Evolutionary conservation across 1,140 invertebrate species (phyloP), one percentile per base, ranked within the genome.

Genomic region (Zophobas atratus): DNA sequence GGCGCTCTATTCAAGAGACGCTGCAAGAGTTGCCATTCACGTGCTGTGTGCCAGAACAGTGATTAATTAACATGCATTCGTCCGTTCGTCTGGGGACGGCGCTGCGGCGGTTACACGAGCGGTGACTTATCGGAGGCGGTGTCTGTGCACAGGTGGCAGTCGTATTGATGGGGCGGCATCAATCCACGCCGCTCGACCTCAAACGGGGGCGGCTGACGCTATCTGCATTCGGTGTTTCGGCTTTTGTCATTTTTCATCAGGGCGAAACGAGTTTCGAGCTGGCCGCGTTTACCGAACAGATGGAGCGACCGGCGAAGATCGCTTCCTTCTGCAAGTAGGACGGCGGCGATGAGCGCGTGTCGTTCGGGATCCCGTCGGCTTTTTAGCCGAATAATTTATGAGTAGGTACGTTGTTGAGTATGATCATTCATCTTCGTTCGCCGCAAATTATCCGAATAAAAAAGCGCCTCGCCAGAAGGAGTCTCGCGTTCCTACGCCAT

Each of bases 21-120:
- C 46, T 67, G 51, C 55, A 78, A 78, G 77, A 67, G 71, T 74
- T 74, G 71, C 70, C 56, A 51, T 72, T 78, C 67, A 60, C 34
- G 2, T 34, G 20, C 46, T 53, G 32, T 43, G 46, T 51, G 63
- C 70, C 70, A 73, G 38, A 77, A 70, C 77, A 57, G 67, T 78
- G 77, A 78, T 78, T 78, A 78, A 78, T 78, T 78, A 78, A 67
- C 70, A 78, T 74, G 77, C 70, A 78, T 78, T 78, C 20, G 20
- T 20, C 74, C 71, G 71, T 55, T 35, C 55, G 63, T 32, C 49
- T 51, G 39, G 60, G 60, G 60, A 20, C 20, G 20, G 20, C 20
- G 20, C 20, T 20, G 20, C 20, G 20, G 20, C 20, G 20, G 20
- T n/a, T 63, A 63, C 8, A 0, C 57, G 49, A 4, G 6, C 49